Evolutionary conservation across 2,797 vertebrate species (phyloP).

Genomic region (Acanthis flammea): DNA sequence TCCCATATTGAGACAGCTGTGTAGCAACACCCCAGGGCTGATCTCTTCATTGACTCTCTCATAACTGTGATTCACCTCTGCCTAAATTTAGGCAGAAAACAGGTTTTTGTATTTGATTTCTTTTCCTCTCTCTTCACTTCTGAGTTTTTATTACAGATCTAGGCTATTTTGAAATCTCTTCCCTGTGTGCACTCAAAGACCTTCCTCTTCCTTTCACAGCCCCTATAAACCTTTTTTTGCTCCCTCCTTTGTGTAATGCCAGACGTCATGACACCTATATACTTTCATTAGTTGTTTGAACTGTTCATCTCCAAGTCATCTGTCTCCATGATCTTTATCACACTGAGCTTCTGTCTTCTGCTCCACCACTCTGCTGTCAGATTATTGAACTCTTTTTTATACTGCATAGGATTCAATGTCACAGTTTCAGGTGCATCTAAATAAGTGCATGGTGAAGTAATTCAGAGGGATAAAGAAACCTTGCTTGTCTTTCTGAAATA

Average conservation of each 20-base stretch:
- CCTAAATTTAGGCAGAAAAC: not conserved
- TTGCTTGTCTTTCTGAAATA: not conserved
- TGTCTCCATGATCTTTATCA: not conserved
- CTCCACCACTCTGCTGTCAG: not conserved
- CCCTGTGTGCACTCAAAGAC: rapidly evolving
- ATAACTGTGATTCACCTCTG: not conserved
- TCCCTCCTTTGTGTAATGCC: not conserved
- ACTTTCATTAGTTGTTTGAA: not conserved
- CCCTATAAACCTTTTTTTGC: not conserved
- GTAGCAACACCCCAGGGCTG: not conserved
- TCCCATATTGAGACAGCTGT: not conserved
- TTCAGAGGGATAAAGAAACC: not conserved
- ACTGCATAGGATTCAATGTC: not conserved
- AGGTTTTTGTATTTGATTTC: not conserved
- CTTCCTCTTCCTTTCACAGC: not conserved
- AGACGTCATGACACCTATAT: not conserved
- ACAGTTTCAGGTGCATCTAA: not conserved
- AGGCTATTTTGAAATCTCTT: not conserved
- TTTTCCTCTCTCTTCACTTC: not conserved
- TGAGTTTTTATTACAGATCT: not conserved
- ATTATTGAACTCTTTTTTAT: not conserved
- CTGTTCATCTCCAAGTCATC: not conserved
- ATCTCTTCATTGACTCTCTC: not conserved
- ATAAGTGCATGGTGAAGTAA: not conserved
- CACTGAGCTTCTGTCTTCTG: not conserved